Evolutionary conservation across 2,888 invertebrate genomes (phyloP).

Genomic region (Pilophorus perplexus): DNA sequence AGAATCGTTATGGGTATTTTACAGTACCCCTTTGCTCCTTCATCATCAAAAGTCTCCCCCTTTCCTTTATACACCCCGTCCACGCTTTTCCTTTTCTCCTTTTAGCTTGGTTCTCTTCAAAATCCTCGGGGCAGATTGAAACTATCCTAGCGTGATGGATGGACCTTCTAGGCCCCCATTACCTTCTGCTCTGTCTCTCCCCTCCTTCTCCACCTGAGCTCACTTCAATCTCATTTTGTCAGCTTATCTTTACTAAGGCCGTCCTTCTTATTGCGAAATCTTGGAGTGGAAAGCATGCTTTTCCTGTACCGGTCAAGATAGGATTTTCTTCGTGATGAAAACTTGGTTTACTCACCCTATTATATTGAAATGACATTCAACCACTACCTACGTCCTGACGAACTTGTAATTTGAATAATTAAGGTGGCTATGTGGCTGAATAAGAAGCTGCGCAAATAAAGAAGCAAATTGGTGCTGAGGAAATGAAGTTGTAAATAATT

Average conservation of each 20-base stretch:
- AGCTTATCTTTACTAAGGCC: conserved; percentile 37
- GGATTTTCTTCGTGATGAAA: conserved; percentile 21
- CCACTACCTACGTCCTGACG: too few relatives aligned
- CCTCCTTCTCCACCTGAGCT: conserved; percentile 17
- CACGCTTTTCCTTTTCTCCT: conserved; percentile 1
- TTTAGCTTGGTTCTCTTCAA: conserved; percentile 16
- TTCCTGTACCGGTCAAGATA: neutral
- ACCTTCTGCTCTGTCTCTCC: conserved; percentile 27
- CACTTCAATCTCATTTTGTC: conserved; percentile 40
- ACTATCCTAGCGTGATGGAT: conserved; percentile 41
- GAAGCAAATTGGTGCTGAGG: too few relatives aligned
- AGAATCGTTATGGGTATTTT: too few relatives aligned
- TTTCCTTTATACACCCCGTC: neutral
- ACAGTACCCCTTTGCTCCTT: neutral
- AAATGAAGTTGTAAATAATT: too few relatives aligned
- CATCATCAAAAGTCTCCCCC: neutral
- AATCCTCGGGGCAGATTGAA: conserved; percentile 34
- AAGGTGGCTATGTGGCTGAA: too few relatives aligned
- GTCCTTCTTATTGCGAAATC: conserved; percentile 16
- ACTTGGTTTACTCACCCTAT: too few relatives aligned
- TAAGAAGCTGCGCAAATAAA: too few relatives aligned
- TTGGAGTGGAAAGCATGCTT: conserved; percentile 9
- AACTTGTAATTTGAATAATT: too few relatives aligned
- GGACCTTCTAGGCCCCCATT: conserved; percentile 34
- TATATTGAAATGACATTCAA: too few relatives aligned